phyloP scores from a whole-genome alignment of 1,140 invertebrate genomes.

The Trissolcus basalis region DNA sequence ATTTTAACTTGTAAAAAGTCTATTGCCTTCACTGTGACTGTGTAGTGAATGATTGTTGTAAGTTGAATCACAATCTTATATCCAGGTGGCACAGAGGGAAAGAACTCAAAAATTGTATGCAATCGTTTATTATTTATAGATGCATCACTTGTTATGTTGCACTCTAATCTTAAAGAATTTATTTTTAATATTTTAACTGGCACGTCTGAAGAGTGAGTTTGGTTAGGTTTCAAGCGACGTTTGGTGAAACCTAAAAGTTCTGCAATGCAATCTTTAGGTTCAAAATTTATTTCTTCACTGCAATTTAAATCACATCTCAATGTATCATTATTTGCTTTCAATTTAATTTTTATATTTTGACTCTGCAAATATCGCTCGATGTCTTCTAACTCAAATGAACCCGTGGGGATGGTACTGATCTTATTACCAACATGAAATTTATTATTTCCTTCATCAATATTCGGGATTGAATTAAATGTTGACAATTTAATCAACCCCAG shows the following conservation, averaged over 20 bases:
- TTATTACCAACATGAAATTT: too few relatives aligned
- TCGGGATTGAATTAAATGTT: conserved; percentile 24
- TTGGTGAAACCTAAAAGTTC: too few relatives aligned
- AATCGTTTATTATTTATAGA: conserved; percentile 42
- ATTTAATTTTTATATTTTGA: too few relatives aligned
- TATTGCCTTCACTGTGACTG: conserved; percentile 13
- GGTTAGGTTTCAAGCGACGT: too few relatives aligned
- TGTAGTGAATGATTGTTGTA: conserved; percentile 30
- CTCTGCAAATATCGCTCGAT: too few relatives aligned
- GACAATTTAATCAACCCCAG: conserved; percentile 44
- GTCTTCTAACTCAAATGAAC: conserved; percentile 36
- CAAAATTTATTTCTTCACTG: too few relatives aligned
- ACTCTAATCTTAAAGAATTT: conserved; percentile 53
- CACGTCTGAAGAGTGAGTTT: conserved; percentile 43
- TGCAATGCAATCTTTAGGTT: too few relatives aligned
- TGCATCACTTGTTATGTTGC: conserved; percentile 55
- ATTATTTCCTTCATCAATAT: conserved; percentile 23
- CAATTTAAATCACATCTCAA: too few relatives aligned
- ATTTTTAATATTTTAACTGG: conserved; percentile 55
- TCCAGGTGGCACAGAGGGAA: too few relatives aligned
- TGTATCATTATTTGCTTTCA: too few relatives aligned
- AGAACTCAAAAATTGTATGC: conserved; percentile 43
- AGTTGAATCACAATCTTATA: too few relatives aligned
- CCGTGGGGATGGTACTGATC: conserved; percentile 2
- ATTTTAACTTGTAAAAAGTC: conserved; percentile 29